These are phyloP conservation scores for Alauda arvensis DNA, from an alignment of 2,797 vertebrate species.

Conservation along the genomic window DNA sequence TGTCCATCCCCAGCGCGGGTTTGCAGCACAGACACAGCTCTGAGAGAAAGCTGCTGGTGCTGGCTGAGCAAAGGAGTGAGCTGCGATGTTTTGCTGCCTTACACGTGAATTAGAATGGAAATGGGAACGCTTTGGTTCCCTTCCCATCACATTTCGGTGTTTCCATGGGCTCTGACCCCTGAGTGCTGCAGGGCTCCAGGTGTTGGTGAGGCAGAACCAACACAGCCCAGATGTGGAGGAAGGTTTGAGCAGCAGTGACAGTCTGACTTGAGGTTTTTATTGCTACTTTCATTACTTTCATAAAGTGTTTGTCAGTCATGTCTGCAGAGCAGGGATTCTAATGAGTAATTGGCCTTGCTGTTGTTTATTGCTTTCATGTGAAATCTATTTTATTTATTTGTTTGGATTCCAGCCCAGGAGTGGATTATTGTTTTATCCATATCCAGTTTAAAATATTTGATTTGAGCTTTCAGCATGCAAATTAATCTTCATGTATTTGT, in stretches of 20 bases:
- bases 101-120: background rate
- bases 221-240: background rate
- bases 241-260: background rate
- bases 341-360: background rate
- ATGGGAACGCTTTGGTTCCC: background rate
- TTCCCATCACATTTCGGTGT: background rate
- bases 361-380: conserved; percentile 41
- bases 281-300: background rate
- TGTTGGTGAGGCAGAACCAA: background rate
- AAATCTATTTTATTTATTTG: conserved; percentile 43
- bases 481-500: conserved; percentile 51
- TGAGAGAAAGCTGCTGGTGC: rapidly evolving
- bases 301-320: conserved; percentile 9
- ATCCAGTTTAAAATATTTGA: conserved; percentile 57
- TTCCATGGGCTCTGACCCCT: background rate
- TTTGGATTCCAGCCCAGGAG: conserved; percentile 49
- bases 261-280: background rate
- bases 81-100: background rate
- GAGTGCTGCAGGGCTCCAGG: background rate
- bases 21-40: background rate
- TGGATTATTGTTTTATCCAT: conserved; percentile 58
- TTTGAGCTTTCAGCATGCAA: conserved; percentile 63
- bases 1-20: rapidly evolving
- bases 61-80: background rate
- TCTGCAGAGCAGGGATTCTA: conserved; percentile 16